These are phyloP conservation scores for Gastrophryne carolinensis DNA, from an alignment of 2,797 vertebrate genomes.

Conservation along the genomic window DNA sequence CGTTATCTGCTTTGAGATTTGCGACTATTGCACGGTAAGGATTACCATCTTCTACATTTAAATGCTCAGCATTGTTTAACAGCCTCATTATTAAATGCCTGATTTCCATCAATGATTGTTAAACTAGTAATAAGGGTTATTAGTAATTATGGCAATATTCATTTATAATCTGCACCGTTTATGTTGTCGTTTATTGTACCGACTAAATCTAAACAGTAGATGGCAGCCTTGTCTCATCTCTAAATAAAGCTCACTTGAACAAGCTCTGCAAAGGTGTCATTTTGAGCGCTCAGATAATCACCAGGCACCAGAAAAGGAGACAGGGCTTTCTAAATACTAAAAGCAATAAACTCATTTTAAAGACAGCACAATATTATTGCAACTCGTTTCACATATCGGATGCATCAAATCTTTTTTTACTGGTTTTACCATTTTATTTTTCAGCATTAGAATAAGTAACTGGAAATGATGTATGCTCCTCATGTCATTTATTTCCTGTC, in stretches of 20 bases:
- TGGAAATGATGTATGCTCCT: conserved; percentile 12
- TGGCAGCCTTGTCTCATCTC: conserved; percentile 21
- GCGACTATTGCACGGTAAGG: neutral
- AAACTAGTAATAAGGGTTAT: conserved; percentile 1
- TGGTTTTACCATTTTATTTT: conserved; percentile 4
- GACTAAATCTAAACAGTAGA: neutral
- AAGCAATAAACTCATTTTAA: conserved; percentile 26
- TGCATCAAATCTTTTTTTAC: neutral
- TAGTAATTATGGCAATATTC: neutral
- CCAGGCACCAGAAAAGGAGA: conserved; percentile 7
- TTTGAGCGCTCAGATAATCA: conserved; percentile 3
- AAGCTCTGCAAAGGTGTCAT: neutral
- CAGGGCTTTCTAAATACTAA: neutral
- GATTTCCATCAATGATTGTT: conserved; percentile 2
- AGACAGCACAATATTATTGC: neutral
- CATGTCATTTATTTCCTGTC: conserved; percentile 25
- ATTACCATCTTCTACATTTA: neutral
- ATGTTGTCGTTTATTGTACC: neutral
- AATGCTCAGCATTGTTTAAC: neutral
- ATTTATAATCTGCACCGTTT: neutral
- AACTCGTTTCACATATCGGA: conserved; percentile 10
- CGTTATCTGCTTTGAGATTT: neutral
- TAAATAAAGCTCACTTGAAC: neutral
- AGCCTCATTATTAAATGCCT: neutral
- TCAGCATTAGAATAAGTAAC: conserved; percentile 10